A percentile compares a stretch with the other conserved stretches of the same genome.
Evolutionary conservation across 2,888 invertebrate genomes (phyloP).

Genomic region (Lottia gigantea): DNA sequence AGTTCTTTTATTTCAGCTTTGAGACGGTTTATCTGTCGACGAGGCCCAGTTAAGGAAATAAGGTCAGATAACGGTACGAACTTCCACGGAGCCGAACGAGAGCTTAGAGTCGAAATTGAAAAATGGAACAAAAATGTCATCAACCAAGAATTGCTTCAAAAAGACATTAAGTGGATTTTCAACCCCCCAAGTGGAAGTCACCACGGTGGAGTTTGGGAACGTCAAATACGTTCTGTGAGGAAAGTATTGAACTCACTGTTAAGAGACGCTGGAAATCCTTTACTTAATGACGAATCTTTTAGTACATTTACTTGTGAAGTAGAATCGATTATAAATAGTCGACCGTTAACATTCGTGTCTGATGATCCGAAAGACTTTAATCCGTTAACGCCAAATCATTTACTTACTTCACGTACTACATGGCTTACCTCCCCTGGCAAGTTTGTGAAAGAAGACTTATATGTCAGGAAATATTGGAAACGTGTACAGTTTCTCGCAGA

Average conservation of each 20-base stretch:
- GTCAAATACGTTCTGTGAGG: background rate
- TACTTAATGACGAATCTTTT: background rate
- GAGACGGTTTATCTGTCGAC: background rate
- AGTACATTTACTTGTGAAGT: background rate
- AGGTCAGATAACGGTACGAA: background rate
- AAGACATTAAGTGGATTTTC: background rate
- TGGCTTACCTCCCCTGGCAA: no score
- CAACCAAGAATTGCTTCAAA: background rate
- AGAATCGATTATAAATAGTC: background rate
- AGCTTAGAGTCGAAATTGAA: background rate
- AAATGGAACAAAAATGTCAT: background rate
- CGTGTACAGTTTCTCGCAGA: background rate
- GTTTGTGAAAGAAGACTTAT: no score
- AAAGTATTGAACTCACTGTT: background rate
- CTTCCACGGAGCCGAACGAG: background rate
- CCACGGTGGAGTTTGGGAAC: background rate
- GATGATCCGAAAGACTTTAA: no score
- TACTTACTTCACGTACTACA: background rate
- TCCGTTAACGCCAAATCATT: background rate
- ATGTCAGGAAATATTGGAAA: conserved; percentile 14
- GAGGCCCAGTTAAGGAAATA: conserved; percentile 16
- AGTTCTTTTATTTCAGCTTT: no score
- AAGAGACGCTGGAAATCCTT: background rate
- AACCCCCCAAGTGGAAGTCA: background rate
- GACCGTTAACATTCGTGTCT: background rate